Base-by-base conservation (phyloP, 2,888 invertebrate genomes). In the Cheiracanthium punctorium region DNA sequence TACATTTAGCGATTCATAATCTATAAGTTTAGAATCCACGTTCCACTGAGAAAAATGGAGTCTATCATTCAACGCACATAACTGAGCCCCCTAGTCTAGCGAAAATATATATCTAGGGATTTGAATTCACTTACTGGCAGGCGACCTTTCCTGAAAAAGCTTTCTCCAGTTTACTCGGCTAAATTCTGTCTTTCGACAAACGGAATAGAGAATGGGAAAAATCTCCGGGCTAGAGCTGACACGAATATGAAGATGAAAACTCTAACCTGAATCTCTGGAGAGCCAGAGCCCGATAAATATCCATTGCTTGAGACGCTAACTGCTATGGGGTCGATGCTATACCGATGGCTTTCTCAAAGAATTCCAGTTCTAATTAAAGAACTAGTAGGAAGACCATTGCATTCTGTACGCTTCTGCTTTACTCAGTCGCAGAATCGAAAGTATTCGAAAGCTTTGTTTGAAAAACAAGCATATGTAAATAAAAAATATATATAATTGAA, bases 231-330 rank as follows among this genome's bases (percentile, higher is more conserved):
- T 58, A 58, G 5, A 12, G 58, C 58, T 58, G 58, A 58, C 58
- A 58, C 58, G 58, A 58, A 58, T 58, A 85, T 85, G 84, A 85
- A 85, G 84, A 85, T 85, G 84, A 85, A 85, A 79, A 79, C 79
- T 79, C 74, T 43, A 74, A 79, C 74, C 79, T 80, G 74, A 79
- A 52, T 73, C 79, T 85, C 84, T 37, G 37, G 84, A 85, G 84
- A 80, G 70, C 79, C 69, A 69, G 67, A 73, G 58, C 41, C 73
- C 84, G 84, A 85, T 85, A 85, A 85, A 85, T 85, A 85, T 85
- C 84, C 84, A 85, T 85, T 79, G 84, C 79, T 79, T 67, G 69
- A 73, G 84, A 84, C 79, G 84, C 79, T 85, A 85, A 85, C 84
- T 79, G 79, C 84, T 85, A 80, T 33, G 58, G 84, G 84, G 73